Base-by-base conservation (phyloP, 2,797 vertebrate species). In the Notolepis coatsorum region DNA sequence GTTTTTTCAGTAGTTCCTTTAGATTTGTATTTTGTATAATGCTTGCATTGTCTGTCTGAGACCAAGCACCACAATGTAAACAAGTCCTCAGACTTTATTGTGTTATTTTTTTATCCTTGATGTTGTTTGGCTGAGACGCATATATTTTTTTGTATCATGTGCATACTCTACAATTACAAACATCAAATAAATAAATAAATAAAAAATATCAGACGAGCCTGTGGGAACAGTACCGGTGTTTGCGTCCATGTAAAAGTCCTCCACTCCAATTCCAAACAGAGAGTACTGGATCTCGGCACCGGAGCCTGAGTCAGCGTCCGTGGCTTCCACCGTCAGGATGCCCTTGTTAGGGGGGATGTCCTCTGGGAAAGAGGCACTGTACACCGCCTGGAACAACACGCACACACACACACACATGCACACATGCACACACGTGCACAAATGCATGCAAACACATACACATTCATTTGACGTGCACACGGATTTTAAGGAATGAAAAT, bases 211-310 rank as follows among this genome's bases (percentile, higher is more conserved):
- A n/a, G n/a, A n/a, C n/a, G n/a, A 8, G 18, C 2, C 5, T 28
- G 17, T n/a, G 15, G 38, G 9, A 10, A 3, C 2, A 25, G 49
- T 91, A 99, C 98, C 98, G 55, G 95, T 97, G 77, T 95, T 96
- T 75, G 95, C 90, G 79, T 93, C 91, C 75, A 99, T 94, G 83
- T 85, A 94, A 90, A 99, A 99, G 79, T 98, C 97, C 83, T 99
- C 97, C 18, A 95, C 94, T 42, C 97, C 96, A 4, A 93, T 91
- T 68, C 97, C 97, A 81, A 94, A 94, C 31, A 99, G 80, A 0
- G 94, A 95, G 23, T 97, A 99, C 63, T 95, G 94, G 72, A 99
- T 94, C 82, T 97, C 96, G 20, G 96, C 95, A 2, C 96, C 97
- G 79, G 94, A 94, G 66, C 96, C 96, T 71, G 95, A 93, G 83